Conservation (phyloP, 2,888 invertebrate genomes). For the Lampropteryx suffumata region DNA sequence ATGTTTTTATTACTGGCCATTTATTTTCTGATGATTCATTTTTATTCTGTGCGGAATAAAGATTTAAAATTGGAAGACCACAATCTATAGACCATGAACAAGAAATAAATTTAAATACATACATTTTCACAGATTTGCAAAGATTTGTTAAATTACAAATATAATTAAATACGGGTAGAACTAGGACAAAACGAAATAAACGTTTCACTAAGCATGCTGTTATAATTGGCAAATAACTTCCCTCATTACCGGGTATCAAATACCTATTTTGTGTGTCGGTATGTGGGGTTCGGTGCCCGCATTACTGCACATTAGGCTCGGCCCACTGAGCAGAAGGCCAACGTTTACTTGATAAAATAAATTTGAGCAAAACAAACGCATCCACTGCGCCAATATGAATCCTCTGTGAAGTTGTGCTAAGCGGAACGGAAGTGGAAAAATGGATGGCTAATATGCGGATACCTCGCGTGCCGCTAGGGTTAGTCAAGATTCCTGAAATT, state of each 20-base stretch:
- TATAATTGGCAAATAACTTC: conserved; percentile 73
- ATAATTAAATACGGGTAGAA: conserved; percentile 35
- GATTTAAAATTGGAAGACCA: too few relatives aligned
- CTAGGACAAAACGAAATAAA: conserved; percentile 41
- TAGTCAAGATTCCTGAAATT: conserved; percentile 35
- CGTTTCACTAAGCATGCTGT: conserved; percentile 52
- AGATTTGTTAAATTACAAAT: too few relatives aligned
- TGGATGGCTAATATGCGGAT: conserved; percentile 77
- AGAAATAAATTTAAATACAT: too few relatives aligned
- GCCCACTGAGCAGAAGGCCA: conserved; percentile 72
- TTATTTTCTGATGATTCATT: conserved; percentile 6
- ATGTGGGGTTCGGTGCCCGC: conserved; percentile 54
- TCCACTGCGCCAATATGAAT: conserved; percentile 77
- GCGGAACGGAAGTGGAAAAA: conserved; percentile 80
- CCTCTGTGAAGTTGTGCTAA: conserved; percentile 78
- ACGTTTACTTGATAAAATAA: conserved; percentile 82
- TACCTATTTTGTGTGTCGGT: conserved; percentile 43
- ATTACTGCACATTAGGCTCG: conserved; percentile 70
- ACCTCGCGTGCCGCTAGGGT: conserved; percentile 59
- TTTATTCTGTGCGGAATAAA: neutral
- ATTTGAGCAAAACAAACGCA: conserved; percentile 81
- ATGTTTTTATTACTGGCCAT: conserved; percentile 18
- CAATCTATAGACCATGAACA: too few relatives aligned
- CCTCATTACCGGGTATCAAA: conserved; percentile 68
- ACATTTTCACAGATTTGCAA: too few relatives aligned